A percentile compares a stretch with the other conserved stretches of the same genome.
phyloP scores from a whole-genome alignment of 2,888 invertebrate species.

The Hyposoter dolosus region DNA sequence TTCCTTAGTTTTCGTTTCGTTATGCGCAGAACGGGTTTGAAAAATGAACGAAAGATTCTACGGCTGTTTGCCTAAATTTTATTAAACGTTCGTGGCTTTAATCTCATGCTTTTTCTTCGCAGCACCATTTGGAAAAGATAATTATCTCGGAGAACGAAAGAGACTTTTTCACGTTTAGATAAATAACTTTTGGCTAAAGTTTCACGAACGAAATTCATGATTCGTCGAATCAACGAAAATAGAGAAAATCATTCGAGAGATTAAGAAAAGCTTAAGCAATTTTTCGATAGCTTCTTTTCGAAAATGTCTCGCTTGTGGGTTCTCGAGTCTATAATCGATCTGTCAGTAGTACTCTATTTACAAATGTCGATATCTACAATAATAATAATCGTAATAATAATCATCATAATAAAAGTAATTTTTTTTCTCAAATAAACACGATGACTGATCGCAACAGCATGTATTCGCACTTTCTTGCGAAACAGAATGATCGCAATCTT shows the following conservation, averaged over 20 bases:
- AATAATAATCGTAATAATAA: conserved; percentile 31
- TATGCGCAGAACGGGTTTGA: neutral
- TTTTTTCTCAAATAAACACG: conserved; percentile 48
- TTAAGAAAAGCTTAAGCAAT: neutral
- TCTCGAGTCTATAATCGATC: conserved; percentile 47
- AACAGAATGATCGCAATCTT: conserved; percentile 41
- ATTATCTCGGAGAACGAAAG: neutral
- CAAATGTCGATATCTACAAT: conserved; percentile 62
- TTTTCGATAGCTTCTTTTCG: conserved; percentile 13
- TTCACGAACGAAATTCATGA: neutral
- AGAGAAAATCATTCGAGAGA: neutral
- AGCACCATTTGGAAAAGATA: conserved; percentile 67
- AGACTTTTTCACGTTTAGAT: neutral
- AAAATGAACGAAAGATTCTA: conserved; percentile 8
- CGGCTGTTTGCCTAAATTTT: conserved; percentile 6
- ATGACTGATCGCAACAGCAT: conserved; percentile 36
- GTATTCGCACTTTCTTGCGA: conserved; percentile 19
- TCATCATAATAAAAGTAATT: conserved; percentile 14
- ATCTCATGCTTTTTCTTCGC: conserved; percentile 38
- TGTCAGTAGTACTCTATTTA: conserved; percentile 58
- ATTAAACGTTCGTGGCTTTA: conserved; percentile 42
- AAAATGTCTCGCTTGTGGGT: conserved; percentile 38
- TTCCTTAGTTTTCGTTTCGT: neutral
- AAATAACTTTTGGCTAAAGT: neutral
- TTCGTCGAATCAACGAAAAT: neutral